Percentiles rank a stretch among this genome's conserved stretches.
Evolutionary conservation across 2,888 invertebrate species (phyloP).

Genomic region (Dexiosoma caninum): DNA sequence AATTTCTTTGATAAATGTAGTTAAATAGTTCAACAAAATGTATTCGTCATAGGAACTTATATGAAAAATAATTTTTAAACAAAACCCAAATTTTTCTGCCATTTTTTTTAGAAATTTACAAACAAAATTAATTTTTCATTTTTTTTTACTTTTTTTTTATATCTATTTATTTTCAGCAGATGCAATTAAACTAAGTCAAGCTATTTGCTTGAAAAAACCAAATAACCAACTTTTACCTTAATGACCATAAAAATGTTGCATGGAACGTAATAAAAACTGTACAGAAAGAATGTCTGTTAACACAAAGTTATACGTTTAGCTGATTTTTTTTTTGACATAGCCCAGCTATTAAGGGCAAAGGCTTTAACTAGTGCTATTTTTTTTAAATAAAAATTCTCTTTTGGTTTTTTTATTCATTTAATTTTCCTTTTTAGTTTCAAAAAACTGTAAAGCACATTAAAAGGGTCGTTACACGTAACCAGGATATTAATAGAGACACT

Average conservation of each 20-base stretch:
- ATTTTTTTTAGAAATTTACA: too few relatives aligned
- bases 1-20: too few relatives aligned
- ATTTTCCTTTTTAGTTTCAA: too few relatives aligned
- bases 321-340: constrained; percentile 3
- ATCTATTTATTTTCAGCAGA: background rate
- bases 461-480: constrained; percentile 63
- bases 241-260: constrained; percentile 54
- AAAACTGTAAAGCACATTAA: constrained; percentile 59
- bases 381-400: constrained; percentile 29
- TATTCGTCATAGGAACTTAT: too few relatives aligned
- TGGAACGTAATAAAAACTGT: constrained; percentile 23
- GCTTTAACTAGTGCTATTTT: constrained; percentile 34
- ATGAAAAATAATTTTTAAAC: too few relatives aligned
- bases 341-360: constrained; percentile 17
- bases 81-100: too few relatives aligned
- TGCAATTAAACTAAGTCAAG: constrained; percentile 59
- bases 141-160: background rate
- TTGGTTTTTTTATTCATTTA: background rate
- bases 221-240: constrained; percentile 46
- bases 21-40: too few relatives aligned
- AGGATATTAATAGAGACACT: constrained; percentile 63
- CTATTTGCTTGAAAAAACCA: constrained; percentile 24
- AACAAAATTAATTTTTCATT: background rate
- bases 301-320: constrained; percentile 45
- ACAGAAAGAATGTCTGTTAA: background rate